Evolutionary conservation across 2,797 vertebrate species (phyloP).

Genomic region (Okamejei kenojei): DNA sequence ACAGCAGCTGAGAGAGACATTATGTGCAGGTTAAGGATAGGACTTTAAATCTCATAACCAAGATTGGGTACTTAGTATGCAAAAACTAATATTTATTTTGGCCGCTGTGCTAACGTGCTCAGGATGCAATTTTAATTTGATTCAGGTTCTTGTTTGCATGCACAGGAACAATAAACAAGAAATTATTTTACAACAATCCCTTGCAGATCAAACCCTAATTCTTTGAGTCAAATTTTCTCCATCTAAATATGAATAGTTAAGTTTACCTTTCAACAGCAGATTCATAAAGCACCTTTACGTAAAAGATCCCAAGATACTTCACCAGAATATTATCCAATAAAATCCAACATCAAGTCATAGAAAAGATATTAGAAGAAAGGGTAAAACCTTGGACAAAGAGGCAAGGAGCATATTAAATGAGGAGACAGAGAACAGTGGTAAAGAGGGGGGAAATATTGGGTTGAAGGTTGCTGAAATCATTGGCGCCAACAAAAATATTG

Average conservation of each 20-base stretch:
- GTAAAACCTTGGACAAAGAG: no score
- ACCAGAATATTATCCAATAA: no score
- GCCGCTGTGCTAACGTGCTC: neutral
- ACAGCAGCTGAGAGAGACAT: neutral
- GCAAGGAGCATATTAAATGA: no score
- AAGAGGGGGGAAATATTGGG: no score
- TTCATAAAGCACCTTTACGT: no score
- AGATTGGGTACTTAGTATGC: neutral
- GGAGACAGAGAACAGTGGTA: no score
- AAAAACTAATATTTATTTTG: neutral
- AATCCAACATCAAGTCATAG: no score
- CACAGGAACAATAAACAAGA: neutral
- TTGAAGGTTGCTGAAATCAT: no score
- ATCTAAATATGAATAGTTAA: neutral
- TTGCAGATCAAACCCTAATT: neutral
- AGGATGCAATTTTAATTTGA: neutral
- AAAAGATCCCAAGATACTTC: no score
- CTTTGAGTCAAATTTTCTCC: neutral
- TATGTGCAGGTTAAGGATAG: neutral
- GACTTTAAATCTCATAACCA: neutral
- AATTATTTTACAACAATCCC: neutral
- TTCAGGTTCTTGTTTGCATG: neutral
- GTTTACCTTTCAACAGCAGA: neutral
- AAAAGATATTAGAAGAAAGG: no score
- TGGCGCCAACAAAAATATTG: no score